Evolutionary conservation across 2,888 invertebrate species (phyloP), one percentile per base, ranked within the genome.

Genomic region (Willowsia nigromaculata): DNA sequence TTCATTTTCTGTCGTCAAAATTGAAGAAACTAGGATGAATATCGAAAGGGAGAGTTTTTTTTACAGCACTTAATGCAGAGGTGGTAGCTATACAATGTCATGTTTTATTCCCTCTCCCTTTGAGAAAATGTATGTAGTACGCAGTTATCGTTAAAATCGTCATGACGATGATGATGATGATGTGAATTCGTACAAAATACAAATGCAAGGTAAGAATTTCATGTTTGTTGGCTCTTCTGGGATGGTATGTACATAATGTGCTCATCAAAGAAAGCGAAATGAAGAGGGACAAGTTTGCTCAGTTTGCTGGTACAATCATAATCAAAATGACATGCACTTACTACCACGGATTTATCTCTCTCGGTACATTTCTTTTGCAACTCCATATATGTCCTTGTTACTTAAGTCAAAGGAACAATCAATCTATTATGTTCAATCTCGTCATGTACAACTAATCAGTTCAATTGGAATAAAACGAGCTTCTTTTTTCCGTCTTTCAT

Each of bases 321-420:
- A 90, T 90, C 90, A 90, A 82, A 90, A 78, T 90, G 90, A 90
- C 90, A 90, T 86, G 86, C 86, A 86, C 86, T 86, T 90, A 83
- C 87, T 56, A 87, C 87, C 81, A 81, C 83, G 80, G 53, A 86
- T 83, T 89, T 88, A 88, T 90, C 86, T 78, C 33, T 83, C 81
- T 90, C 90, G 90, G 87, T 86, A 88, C 85, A 85, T 87, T 87
- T 86, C 89, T 85, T 91, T 91, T 91, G 90, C 88, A 59, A 90
- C 22, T 85, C 91, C 91, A 89, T 91, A 90, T 91, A 90, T 82
- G 91, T 85, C 50, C 74, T 82, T 82, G 90, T 68, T 90, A 90
- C 90, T 90, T 90, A 85, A 85, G 86, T 90, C 71, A 78, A 47
- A 81, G 22, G 53, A 76, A 83, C 83, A 90, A 90, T 90, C 86